Percentiles rank a stretch among this genome's conserved stretches.
These are phyloP conservation scores for Timema podura DNA, from an alignment of 2,888 invertebrate genomes.

Conservation along the genomic window DNA sequence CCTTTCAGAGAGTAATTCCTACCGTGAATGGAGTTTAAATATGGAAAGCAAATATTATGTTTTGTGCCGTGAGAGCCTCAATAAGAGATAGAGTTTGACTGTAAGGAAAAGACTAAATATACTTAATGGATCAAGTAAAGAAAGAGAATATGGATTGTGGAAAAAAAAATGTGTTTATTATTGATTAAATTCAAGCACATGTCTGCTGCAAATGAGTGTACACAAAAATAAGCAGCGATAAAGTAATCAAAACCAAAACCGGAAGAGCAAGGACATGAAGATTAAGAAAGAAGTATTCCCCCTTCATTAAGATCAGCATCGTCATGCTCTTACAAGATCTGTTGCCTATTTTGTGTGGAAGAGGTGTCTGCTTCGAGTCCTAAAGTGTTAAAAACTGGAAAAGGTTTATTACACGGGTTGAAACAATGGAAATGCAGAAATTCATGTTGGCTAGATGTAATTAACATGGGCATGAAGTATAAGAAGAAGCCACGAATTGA, in stretches of 20 bases:
- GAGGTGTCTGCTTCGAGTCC: constrained; percentile 1
- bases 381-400: neutral
- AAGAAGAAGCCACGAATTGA: neutral
- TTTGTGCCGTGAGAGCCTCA: too few species aligned
- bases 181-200: neutral
- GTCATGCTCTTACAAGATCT: neutral
- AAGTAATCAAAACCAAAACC: neutral
- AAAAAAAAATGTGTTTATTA: neutral
- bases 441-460: neutral
- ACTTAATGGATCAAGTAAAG: too few species aligned
- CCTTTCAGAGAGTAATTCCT: too few species aligned
- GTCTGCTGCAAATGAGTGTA: neutral
- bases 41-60: too few species aligned
- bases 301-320: neutral
- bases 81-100: too few species aligned
- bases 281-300: neutral
- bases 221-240: neutral
- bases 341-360: neutral
- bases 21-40: too few species aligned
- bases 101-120: too few species aligned
- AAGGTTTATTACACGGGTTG: neutral
- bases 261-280: neutral
- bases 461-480: neutral
- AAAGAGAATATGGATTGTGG: too few species aligned
- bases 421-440: neutral